Conservation (phyloP, 2,797 vertebrate genomes). For the Morelia viridis region DNA sequence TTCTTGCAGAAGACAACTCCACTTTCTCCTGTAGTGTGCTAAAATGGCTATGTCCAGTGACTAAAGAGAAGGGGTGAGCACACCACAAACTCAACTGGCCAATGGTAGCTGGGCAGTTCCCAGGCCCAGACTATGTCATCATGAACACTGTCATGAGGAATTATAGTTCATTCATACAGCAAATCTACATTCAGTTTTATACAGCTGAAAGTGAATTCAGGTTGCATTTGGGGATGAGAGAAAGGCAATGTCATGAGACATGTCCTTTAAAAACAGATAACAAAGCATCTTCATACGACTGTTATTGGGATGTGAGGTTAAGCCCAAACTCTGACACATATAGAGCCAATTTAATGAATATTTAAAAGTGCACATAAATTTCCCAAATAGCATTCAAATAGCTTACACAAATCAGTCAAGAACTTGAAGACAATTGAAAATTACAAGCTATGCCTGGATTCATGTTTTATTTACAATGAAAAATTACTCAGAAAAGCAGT, state of each 20-base stretch:
- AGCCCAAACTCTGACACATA: not conserved
- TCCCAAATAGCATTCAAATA: not conserved
- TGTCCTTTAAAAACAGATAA: not conserved
- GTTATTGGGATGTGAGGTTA: not conserved
- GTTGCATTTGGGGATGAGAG: not conserved
- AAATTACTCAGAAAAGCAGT: not conserved
- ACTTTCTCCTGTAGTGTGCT: not conserved
- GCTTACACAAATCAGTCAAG: not conserved
- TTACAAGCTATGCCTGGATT: not conserved
- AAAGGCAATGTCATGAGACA: not conserved
- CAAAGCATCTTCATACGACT: not conserved
- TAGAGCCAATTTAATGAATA: not conserved
- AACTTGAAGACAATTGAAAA: not conserved
- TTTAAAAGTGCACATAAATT: not conserved
- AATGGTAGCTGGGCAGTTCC: not conserved
- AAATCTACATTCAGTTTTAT: not conserved
- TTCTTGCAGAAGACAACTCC: not conserved
- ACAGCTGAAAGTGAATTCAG: not conserved
- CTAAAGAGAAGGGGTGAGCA: not conserved
- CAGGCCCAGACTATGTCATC: not conserved
- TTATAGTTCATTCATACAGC: not conserved
- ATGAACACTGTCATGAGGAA: not conserved
- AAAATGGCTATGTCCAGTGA: not conserved
- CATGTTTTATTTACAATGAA: not conserved
- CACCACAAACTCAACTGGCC: not conserved